Evolutionary conservation across 2,888 invertebrate species (phyloP).

Genomic region (Oscheius sp.): DNA sequence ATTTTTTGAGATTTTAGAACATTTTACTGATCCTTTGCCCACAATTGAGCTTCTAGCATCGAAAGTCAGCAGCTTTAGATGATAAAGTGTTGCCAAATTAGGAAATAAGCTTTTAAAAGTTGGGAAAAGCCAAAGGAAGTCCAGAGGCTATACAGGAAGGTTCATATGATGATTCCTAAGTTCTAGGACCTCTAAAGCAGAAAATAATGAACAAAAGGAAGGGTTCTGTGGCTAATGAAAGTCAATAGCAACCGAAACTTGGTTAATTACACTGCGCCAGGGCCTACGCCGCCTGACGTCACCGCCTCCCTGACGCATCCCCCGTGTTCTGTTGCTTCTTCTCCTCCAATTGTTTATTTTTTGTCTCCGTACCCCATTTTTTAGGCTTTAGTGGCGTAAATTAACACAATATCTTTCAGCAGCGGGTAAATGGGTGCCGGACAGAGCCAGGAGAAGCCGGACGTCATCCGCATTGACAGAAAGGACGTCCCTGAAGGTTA

Average conservation of each 20-base stretch:
- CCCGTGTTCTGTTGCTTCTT: neutral
- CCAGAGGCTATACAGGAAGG: too few relatives aligned
- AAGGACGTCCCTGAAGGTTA: constrained; percentile 70
- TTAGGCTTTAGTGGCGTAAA: neutral
- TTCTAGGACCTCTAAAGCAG: too few relatives aligned
- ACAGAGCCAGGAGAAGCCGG: constrained; percentile 57
- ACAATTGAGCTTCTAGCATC: too few relatives aligned
- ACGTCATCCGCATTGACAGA: constrained; percentile 63
- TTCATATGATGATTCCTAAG: too few relatives aligned
- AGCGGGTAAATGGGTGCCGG: constrained; percentile 52
- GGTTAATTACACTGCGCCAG: constrained; percentile 19
- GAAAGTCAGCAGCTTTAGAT: too few relatives aligned
- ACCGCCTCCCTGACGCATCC: constrained; percentile 15
- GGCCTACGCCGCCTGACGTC: neutral
- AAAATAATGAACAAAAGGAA: too few relatives aligned
- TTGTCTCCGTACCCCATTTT: neutral
- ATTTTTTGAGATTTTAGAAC: too few relatives aligned
- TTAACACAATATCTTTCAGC: constrained; percentile 16
- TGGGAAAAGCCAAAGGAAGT: too few relatives aligned
- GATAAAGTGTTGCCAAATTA: too few relatives aligned
- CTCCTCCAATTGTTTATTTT: neutral
- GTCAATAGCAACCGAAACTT: constrained; percentile 29
- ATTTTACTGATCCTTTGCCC: too few relatives aligned
- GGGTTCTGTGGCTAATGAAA: constrained; percentile 9
- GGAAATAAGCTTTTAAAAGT: too few relatives aligned